Evolutionary conservation across 2,113 vertebrate genomes (phyloP).

Genomic region (Abramis brama): DNA sequence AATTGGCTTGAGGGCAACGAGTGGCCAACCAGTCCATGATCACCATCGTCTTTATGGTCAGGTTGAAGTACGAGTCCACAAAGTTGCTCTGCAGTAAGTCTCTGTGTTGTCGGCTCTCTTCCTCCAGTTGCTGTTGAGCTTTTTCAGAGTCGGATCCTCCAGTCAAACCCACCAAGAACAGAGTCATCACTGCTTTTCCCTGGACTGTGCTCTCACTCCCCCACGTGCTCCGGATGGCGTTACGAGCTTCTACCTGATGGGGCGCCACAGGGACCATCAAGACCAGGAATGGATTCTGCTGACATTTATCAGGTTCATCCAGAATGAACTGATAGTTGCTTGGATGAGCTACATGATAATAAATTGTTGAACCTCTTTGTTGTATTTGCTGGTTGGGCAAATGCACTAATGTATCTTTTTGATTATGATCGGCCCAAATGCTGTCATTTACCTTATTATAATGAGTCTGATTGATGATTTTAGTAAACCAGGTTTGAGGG

Average conservation of each 20-base stretch:
- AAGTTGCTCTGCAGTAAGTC: slow-evolving; percentile 83
- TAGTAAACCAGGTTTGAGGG: background rate
- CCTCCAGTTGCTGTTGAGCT: slow-evolving; percentile 45
- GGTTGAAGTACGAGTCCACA: slow-evolving; percentile 73
- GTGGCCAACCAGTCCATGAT: slow-evolving; percentile 80
- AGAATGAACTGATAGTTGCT: background rate
- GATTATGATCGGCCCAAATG: background rate
- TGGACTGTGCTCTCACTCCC: slow-evolving; percentile 67
- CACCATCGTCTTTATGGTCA: slow-evolving; percentile 82
- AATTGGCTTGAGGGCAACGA: slow-evolving; percentile 74
- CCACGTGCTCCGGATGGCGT: slow-evolving; percentile 76
- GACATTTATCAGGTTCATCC: slow-evolving; percentile 47
- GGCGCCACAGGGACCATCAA: slow-evolving; percentile 74
- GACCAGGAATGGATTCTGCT: slow-evolving; percentile 74
- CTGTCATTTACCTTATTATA: background rate
- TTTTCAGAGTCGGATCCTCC: background rate
- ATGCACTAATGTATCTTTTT: background rate
- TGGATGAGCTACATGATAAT: slow-evolving; percentile 14
- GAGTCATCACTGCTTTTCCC: slow-evolving; percentile 60
- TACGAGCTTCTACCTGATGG: slow-evolving; percentile 48
- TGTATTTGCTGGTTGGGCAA: background rate
- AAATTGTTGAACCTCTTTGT: background rate
- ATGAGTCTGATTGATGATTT: background rate
- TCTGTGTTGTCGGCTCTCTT: slow-evolving; percentile 67
- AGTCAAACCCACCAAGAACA: slow-evolving; percentile 72